Evolutionary conservation across 2,797 vertebrate genomes (phyloP).

Genomic region (Pitangus sulphuratus): DNA sequence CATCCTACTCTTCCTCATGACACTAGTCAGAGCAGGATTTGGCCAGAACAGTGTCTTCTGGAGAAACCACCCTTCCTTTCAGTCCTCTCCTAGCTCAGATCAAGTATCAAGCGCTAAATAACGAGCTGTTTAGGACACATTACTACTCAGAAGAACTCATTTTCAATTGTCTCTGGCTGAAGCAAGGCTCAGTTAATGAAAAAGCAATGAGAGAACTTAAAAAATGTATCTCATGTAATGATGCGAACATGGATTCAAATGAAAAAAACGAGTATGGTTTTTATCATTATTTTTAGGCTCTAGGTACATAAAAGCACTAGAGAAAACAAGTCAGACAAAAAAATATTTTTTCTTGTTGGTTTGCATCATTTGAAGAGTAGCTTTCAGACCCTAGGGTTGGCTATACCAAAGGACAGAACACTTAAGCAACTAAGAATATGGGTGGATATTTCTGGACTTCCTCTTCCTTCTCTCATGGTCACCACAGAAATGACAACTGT

Average conservation of each 20-base stretch:
- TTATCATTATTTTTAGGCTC: background rate
- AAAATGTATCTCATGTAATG: background rate
- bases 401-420: background rate
- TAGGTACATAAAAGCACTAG: background rate
- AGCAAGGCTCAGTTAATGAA: background rate
- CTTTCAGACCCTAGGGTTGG: background rate
- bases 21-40: constrained; percentile 22
- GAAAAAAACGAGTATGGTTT: background rate
- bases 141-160: background rate
- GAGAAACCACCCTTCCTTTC: constrained; percentile 2
- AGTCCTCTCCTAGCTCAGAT: background rate
- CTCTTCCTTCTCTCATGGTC: background rate
- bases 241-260: background rate
- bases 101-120: background rate
- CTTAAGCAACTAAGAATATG: background rate
- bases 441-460: background rate
- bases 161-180: constrained; percentile 15
- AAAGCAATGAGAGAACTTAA: background rate
- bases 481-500: background rate
- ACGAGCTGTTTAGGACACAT: background rate
- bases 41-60: constrained; percentile 6
- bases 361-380: background rate
- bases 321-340: background rate
- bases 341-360: background rate
- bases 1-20: background rate